These are phyloP conservation scores for Falco columbarius DNA, from an alignment of 2,797 vertebrate species.

Conservation along the genomic window DNA sequence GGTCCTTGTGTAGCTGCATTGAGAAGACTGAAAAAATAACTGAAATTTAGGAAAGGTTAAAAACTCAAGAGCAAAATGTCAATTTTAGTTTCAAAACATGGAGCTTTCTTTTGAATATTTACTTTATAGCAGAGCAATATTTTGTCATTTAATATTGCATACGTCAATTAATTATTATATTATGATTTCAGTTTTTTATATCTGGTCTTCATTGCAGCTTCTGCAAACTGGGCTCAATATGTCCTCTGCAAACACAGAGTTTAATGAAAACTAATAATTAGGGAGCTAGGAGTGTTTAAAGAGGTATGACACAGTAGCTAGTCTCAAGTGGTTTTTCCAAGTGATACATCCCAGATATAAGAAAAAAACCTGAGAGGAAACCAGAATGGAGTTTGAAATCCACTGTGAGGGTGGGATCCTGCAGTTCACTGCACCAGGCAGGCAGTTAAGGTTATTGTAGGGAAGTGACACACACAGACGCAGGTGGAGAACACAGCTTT, in stretches of 20 bases:
- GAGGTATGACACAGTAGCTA: not conserved
- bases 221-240: not conserved
- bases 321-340: not conserved
- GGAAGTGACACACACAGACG: not conserved
- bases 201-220: not conserved
- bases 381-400: not conserved
- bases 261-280: not conserved
- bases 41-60: not conserved
- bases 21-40: not conserved
- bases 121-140: not conserved
- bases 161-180: not conserved
- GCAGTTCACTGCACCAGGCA: not conserved
- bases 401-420: not conserved
- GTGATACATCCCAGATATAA: not conserved
- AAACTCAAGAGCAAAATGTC: not conserved
- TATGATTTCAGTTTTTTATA: accelerated
- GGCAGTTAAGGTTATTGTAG: not conserved
- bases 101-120: not conserved
- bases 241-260: not conserved
- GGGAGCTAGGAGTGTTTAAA: not conserved
- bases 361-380: not conserved
- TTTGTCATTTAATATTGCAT: not conserved
- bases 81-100: not conserved
- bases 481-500: not conserved
- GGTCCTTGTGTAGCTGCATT: not conserved